Evolutionary conservation across 1,140 invertebrate species (phyloP).

Genomic region (Arion vulgaris): DNA sequence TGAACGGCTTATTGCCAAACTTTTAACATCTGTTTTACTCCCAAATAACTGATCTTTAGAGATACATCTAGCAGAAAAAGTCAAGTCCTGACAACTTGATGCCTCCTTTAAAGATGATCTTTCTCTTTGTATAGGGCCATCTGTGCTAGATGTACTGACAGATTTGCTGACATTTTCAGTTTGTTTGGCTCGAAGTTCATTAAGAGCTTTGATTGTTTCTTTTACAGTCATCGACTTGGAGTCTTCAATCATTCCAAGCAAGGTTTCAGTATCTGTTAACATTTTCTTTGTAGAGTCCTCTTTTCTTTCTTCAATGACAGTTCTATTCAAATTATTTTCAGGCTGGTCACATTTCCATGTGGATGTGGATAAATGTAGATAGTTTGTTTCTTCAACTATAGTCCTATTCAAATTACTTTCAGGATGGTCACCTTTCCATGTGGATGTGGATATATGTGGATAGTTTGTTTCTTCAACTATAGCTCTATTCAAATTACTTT

Average conservation of each 20-base stretch:
- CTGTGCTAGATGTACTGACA: not conserved
- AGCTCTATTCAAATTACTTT: not conserved
- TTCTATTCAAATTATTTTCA: not conserved
- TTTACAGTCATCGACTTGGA: conserved; percentile 29
- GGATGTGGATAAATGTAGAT: not conserved
- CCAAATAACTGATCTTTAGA: not conserved
- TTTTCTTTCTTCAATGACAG: not conserved
- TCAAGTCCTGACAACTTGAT: not conserved
- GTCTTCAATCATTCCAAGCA: conserved; percentile 16
- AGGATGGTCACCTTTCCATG: not conserved
- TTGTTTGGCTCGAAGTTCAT: conserved; percentile 7
- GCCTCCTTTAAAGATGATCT: not conserved
- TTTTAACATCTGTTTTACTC: not conserved
- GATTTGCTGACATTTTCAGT: not conserved
- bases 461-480: not conserved
- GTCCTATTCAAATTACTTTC: not conserved
- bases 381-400: not conserved
- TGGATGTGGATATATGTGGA: not conserved
- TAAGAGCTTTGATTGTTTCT: conserved; percentile 25
- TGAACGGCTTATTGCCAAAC: not conserved
- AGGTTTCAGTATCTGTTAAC: conserved; percentile 21
- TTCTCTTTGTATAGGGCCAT: not conserved
- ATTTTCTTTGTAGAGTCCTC: not conserved
- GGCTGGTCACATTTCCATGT: not conserved
- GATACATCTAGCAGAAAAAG: not conserved